phyloP scores from a whole-genome alignment of 2,113 vertebrate species.

The Setophaga coronata region DNA sequence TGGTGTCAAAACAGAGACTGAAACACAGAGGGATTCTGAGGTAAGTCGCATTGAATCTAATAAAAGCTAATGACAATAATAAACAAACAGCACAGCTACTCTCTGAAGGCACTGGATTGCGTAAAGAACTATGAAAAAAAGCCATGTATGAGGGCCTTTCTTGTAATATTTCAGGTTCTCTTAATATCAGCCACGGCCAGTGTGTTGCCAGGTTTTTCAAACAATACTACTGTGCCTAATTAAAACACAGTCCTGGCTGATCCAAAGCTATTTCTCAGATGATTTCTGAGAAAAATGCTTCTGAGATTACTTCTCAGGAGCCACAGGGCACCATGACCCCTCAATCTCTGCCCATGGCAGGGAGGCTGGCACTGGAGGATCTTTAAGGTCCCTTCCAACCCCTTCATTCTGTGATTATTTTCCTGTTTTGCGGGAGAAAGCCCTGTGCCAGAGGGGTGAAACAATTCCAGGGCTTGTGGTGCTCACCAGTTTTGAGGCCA shows the following conservation, averaged over 20 bases:
- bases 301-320: background rate
- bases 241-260: background rate
- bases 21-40: background rate
- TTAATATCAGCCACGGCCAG: background rate
- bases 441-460: background rate
- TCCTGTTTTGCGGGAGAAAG: background rate
- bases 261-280: background rate
- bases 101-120: background rate
- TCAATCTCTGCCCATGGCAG: background rate
- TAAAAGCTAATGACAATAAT: slow-evolving; percentile 47
- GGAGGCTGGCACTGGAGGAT: background rate
- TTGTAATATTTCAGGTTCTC: background rate
- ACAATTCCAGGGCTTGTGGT: fast-evolving
- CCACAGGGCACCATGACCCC: background rate
- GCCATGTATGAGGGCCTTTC: background rate
- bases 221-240: background rate
- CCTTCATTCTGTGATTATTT: background rate
- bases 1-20: background rate
- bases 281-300: background rate
- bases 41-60: background rate
- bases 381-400: background rate
- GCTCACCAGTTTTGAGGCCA: background rate
- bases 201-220: background rate
- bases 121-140: background rate
- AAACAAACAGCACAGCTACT: slow-evolving; percentile 12